Conservation (phyloP, 2,888 invertebrate genomes). For the Heliconius sara region DNA sequence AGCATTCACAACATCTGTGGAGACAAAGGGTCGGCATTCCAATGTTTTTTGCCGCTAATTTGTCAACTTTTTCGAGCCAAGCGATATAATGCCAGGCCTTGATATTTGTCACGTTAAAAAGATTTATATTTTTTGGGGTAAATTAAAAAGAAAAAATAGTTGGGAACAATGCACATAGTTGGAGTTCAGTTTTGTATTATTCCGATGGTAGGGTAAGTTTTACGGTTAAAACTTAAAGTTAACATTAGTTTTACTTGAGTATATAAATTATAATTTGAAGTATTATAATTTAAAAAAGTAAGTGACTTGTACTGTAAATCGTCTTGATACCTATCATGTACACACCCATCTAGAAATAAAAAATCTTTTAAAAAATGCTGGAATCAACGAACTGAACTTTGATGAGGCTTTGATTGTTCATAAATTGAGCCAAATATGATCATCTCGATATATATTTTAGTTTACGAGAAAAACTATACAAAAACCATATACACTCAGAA, state of each 20-base stretch:
- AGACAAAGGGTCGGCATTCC: slow-evolving; percentile 61
- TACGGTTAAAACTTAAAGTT: not conserved
- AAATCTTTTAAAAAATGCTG: not conserved
- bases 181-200: not conserved
- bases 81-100: slow-evolving; percentile 34
- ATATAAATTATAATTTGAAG: too few species aligned
- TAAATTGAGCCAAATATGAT: not conserved
- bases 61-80: slow-evolving; percentile 61
- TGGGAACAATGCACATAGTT: slow-evolving; percentile 7
- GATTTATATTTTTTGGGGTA: slow-evolving; percentile 28
- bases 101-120: slow-evolving; percentile 49
- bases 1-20: slow-evolving; percentile 52
- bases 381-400: not conserved
- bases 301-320: too few species aligned
- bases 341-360: not conserved
- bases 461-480: too few species aligned
- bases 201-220: not conserved
- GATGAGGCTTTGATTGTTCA: not conserved
- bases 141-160: slow-evolving; percentile 17
- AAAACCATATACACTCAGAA: too few species aligned
- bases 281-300: too few species aligned
- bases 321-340: not conserved
- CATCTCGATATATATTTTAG: too few species aligned
- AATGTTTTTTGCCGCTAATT: slow-evolving; percentile 58
- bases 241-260: not conserved